Percentiles rank a stretch among this genome's conserved stretches.
Evolutionary conservation across 2,797 vertebrate genomes (phyloP).

Genomic region (Xerus rutilus): DNA sequence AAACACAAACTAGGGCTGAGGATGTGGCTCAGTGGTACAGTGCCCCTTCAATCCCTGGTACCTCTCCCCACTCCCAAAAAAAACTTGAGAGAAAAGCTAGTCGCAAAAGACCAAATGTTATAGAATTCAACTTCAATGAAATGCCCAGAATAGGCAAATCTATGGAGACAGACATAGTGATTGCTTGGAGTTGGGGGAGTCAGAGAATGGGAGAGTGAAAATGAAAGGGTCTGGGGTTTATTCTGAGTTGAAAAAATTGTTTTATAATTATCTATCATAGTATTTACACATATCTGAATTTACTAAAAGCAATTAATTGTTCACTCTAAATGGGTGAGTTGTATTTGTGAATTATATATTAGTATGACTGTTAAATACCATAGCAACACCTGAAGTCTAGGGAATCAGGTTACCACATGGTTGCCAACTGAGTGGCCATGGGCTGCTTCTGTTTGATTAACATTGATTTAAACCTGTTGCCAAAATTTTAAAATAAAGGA

Average conservation of each 20-base stretch:
- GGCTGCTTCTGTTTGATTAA: not conserved
- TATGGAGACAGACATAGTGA: not conserved
- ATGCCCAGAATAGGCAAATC: not conserved
- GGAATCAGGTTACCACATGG: not conserved
- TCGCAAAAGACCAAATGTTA: not conserved
- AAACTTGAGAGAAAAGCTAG: not conserved
- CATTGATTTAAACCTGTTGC: not conserved
- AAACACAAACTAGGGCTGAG: too few relatives aligned
- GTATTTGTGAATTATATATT: not conserved
- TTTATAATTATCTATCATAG: not conserved
- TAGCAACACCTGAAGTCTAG: not conserved
- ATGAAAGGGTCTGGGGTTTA: not conserved
- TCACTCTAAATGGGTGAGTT: not conserved
- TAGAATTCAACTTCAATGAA: not conserved
- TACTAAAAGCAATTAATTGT: not conserved
- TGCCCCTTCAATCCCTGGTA: too few relatives aligned
- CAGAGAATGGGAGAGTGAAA: not conserved
- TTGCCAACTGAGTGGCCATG: not conserved
- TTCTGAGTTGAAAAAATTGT: not conserved
- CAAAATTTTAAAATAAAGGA: not conserved
- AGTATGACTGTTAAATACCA: not conserved
- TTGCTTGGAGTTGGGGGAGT: not conserved
- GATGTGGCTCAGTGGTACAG: too few relatives aligned
- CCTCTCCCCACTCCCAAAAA: too few relatives aligned
- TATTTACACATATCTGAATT: not conserved